Base-by-base conservation (phyloP, 2,888 invertebrate genomes). In the Phortica okadai region DNA sequence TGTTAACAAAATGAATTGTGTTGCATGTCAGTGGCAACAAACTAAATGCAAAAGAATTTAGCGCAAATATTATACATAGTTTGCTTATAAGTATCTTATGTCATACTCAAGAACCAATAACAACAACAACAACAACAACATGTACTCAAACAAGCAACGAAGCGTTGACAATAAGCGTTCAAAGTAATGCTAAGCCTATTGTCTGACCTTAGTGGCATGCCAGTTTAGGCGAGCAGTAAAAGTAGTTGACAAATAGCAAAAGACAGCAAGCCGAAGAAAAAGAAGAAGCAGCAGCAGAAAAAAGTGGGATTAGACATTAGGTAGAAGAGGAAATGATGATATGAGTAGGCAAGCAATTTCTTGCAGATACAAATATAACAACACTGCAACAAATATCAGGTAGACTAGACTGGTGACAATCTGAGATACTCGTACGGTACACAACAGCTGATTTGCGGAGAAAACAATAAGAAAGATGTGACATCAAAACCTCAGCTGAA, bases 151-250 rank as follows among this genome's bases (percentile, higher is more conserved):
- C 25, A 25, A 10, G 62, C 25, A 62, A 62, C 62, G 86, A 81
- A 88, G 82, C 85, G 79, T 77, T 85, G 87, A 89, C 86, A 87
- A 89, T 88, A 86, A 83, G 89, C 82, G 81, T 80, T 79, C 81
- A 84, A 87, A 88, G 89, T 85, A 86, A 83, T 84, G 86, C 84
- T 89, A 88, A 89, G 87, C 88, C 89, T 83, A 84, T 89, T 89
- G 89, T 89, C 84, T 84, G 82, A 74, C 77, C 82, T 83, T 81
- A 80, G 42, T 67, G 67, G 14, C 41, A 42, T 10, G 14, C 41
- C n/a, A 6, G 33, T 1, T 14, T 10, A 25, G 64, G 11, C 7
- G 41, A 10, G 25, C 21, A 50, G 54, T 54, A 72, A 72, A 33
- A 54, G 79, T 80, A 84, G 83, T 84, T 84, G 83, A 84, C 86